Evolutionary conservation across 1,140 invertebrate genomes (phyloP).

Genomic region (Proctacanthus coquilletti): DNA sequence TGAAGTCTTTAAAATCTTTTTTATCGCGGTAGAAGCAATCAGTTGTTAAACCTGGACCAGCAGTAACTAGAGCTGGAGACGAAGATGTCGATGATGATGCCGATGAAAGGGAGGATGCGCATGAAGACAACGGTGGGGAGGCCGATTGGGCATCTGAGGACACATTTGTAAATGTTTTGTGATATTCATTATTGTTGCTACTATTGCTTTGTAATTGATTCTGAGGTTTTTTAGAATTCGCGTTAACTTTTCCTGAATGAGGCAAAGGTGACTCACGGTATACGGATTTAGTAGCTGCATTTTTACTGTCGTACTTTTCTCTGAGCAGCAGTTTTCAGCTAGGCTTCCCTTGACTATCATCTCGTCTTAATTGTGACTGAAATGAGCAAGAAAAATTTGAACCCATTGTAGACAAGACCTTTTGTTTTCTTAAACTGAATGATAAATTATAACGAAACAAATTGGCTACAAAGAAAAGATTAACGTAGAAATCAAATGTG

Average conservation of each 20-base stretch:
- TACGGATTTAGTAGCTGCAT: neutral
- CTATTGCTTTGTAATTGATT: neutral
- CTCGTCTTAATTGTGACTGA: slow-evolving; percentile 29
- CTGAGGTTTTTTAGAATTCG: neutral
- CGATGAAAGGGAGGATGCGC: slow-evolving; percentile 2
- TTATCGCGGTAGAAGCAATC: too few species aligned
- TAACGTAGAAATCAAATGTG: slow-evolving; percentile 9
- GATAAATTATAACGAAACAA: too few species aligned
- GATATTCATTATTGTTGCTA: slow-evolving; percentile 3
- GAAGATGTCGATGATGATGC: slow-evolving; percentile 3
- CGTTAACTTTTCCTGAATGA: slow-evolving; percentile 2
- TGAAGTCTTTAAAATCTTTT: too few species aligned
- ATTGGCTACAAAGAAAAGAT: neutral
- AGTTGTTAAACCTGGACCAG: neutral
- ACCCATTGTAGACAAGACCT: too few species aligned
- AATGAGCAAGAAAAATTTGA: slow-evolving; percentile 1
- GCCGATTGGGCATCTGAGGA: too few species aligned
- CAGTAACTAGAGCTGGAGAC: neutral
- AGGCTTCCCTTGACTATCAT: slow-evolving; percentile 28
- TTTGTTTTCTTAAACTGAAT: too few species aligned
- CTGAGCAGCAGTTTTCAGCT: slow-evolving; percentile 22
- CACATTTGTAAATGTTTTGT: too few species aligned
- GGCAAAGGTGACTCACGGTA: slow-evolving; percentile 7
- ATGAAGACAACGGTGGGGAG: neutral
- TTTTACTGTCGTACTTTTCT: slow-evolving; percentile 6